A percentile compares a stretch with the other conserved stretches of the same genome.
Conservation (phyloP, 2,113 vertebrate genomes). For the Phycodurus eques region DNA sequence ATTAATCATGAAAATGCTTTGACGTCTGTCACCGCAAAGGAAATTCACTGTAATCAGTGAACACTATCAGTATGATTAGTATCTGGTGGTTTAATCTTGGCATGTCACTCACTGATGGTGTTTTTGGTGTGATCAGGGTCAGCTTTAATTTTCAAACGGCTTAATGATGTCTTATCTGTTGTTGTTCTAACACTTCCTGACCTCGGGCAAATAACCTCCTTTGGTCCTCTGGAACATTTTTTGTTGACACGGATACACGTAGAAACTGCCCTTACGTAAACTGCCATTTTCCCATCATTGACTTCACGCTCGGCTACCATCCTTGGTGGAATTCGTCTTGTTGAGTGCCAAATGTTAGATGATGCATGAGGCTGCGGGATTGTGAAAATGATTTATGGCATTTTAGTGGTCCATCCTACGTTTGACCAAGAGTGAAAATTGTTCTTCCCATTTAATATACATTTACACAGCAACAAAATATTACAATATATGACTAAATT, state of each 20-base stretch:
- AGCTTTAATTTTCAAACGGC: conserved; percentile 57
- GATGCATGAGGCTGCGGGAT: conserved; percentile 22
- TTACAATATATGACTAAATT: neutral
- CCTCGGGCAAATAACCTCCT: conserved; percentile 40
- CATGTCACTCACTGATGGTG: conserved; percentile 42
- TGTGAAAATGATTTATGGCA: conserved; percentile 3
- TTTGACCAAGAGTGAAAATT: neutral
- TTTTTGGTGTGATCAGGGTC: conserved; percentile 47
- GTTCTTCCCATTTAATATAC: neutral
- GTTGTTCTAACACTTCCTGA: conserved; percentile 62
- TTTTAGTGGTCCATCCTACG: neutral
- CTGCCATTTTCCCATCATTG: conserved; percentile 73
- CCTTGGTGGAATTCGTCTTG: conserved; percentile 73
- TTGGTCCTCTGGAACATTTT: conserved; percentile 19
- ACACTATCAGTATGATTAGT: conserved; percentile 60
- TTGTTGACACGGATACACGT: conserved; percentile 59
- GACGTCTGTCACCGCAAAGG: conserved; percentile 26
- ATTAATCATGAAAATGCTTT: conserved; percentile 14
- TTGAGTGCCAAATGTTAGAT: conserved; percentile 6
- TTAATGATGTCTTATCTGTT: conserved; percentile 64
- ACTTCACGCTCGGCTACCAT: conserved; percentile 72
- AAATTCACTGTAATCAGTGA: conserved; percentile 43
- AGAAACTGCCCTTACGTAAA: conserved; percentile 45
- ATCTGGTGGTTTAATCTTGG: conserved; percentile 56
- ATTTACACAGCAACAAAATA: neutral